phyloP scores from a whole-genome alignment of 2,113 vertebrate species.

The Limanda limanda region DNA sequence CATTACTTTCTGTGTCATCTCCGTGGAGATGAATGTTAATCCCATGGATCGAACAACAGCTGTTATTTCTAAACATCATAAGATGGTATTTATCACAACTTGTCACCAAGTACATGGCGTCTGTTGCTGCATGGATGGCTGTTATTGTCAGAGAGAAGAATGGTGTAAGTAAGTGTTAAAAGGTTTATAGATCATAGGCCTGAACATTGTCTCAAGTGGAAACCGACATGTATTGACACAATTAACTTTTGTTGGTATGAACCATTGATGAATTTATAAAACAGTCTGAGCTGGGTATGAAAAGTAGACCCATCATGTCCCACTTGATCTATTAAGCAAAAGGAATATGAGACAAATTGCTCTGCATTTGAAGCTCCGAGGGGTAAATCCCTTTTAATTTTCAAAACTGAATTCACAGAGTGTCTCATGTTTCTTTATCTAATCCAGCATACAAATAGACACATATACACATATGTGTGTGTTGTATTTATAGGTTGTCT shows the following conservation, averaged over 20 bases:
- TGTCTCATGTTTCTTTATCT: neutral
- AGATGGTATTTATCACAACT: constrained; percentile 36
- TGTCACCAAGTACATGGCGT: neutral
- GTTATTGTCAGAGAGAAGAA: constrained; percentile 8
- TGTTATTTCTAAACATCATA: constrained; percentile 44
- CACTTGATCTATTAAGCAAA: neutral
- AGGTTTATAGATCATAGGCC: constrained; percentile 1
- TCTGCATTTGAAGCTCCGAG: neutral
- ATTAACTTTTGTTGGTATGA: neutral
- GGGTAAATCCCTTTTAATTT: neutral
- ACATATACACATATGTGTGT: neutral
- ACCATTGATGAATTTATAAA: neutral
- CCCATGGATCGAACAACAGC: constrained; percentile 8
- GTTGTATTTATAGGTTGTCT: constrained; percentile 6
- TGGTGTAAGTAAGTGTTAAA: constrained; percentile 2
- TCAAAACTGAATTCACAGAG: neutral
- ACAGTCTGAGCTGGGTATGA: neutral
- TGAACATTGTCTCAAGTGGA: neutral
- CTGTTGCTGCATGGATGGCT: neutral
- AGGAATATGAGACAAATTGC: neutral
- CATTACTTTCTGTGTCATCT: constrained; percentile 25
- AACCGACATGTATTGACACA: neutral
- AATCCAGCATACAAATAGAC: constrained; percentile 11
- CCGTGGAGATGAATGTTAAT: constrained; percentile 40
- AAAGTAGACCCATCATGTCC: neutral